These are phyloP conservation scores for Pyrocephalus nanus DNA, from an alignment of 2,797 vertebrate species.

Conservation along the genomic window DNA sequence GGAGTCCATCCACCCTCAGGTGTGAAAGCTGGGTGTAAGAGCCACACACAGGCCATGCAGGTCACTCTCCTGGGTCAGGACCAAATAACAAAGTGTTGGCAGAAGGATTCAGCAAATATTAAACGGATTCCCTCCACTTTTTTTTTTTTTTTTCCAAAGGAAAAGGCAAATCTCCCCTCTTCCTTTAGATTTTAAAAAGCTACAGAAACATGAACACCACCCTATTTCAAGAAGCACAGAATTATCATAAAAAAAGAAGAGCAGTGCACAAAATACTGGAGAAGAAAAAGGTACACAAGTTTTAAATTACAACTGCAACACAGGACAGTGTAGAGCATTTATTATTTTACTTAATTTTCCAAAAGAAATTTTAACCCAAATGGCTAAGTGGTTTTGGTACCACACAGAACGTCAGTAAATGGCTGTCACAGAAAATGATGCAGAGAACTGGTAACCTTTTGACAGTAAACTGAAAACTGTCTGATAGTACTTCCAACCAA, in stretches of 20 bases:
- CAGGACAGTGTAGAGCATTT: not conserved
- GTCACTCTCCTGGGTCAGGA: not conserved
- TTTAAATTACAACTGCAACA: not conserved
- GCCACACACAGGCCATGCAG: not conserved
- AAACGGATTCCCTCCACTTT: not conserved
- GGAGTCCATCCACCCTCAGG: not conserved
- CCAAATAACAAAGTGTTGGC: not conserved
- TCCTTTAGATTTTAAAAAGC: not conserved
- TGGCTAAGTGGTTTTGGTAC: not conserved
- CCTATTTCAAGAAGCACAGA: not conserved
- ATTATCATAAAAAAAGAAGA: not conserved
- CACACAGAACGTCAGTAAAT: not conserved
- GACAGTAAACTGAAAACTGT: not conserved
- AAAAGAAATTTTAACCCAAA: not conserved
- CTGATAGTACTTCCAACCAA: not conserved
- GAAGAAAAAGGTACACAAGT: not conserved
- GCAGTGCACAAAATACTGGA: not conserved
- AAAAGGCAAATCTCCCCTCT: not conserved
- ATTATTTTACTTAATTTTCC: not conserved
- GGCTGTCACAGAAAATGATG: not conserved
- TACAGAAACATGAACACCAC: not conserved
- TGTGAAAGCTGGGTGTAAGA: not conserved
- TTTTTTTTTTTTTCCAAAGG: not conserved
- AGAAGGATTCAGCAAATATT: not conserved
- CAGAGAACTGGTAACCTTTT: not conserved